Evolutionary conservation across 2,113 vertebrate genomes (phyloP).

Genomic region (Agelaius tricolor): DNA sequence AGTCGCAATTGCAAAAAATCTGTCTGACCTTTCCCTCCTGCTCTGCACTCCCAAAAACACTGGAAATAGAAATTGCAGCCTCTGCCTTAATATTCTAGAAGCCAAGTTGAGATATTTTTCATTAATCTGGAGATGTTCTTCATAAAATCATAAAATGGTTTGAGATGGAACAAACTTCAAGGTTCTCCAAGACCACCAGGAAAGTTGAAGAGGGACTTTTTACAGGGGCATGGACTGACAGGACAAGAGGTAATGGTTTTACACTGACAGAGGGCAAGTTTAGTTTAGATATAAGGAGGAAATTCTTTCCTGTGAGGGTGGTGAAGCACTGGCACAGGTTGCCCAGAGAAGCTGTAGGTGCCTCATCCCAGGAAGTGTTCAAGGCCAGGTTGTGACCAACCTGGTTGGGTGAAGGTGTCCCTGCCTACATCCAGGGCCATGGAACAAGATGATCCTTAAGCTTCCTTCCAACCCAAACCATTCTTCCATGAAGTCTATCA

Average conservation of each 20-base stretch:
- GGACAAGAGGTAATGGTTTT: neutral
- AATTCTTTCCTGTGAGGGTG: neutral
- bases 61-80: neutral
- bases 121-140: neutral
- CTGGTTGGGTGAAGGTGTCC: neutral
- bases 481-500: neutral
- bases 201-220: neutral
- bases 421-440: neutral
- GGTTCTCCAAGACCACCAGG: neutral
- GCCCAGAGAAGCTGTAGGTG: neutral
- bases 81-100: neutral
- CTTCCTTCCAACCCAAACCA: neutral
- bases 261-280: neutral
- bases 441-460: neutral
- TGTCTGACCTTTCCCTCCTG: neutral
- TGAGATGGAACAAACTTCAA: neutral
- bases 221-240: neutral
- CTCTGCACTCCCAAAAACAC: neutral
- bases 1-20: neutral
- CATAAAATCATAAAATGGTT: neutral
- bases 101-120: neutral
- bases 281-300: neutral
- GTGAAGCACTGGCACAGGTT: neutral
- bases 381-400: neutral
- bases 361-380: neutral